phyloP scores from a whole-genome alignment of 2,888 invertebrate species.

The Cybosia mesomella region DNA sequence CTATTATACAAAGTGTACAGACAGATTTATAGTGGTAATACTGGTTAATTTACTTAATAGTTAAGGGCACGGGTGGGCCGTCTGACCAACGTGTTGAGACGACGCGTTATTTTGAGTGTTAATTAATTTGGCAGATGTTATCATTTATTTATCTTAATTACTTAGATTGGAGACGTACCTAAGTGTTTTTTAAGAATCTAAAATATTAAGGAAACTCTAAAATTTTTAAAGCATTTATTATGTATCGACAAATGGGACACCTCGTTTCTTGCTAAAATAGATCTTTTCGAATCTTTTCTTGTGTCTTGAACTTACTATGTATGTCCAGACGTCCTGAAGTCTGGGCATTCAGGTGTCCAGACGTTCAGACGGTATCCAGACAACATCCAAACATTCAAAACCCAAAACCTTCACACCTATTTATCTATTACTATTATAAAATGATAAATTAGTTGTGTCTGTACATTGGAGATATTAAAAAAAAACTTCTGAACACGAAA shows the following conservation, averaged over 20 bases:
- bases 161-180: not conserved
- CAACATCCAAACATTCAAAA: not conserved
- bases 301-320: too few relatives aligned
- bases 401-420: not conserved
- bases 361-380: too few relatives aligned
- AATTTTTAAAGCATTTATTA: too few relatives aligned
- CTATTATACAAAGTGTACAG: constrained; percentile 58
- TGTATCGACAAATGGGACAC: too few relatives aligned
- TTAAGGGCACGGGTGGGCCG: constrained; percentile 28
- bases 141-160: not conserved
- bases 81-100: constrained; percentile 23
- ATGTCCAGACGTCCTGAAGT: not conserved
- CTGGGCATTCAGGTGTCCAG: not conserved
- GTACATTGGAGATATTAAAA: too few relatives aligned
- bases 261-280: too few relatives aligned
- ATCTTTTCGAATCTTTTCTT: too few relatives aligned
- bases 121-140: constrained; percentile 12
- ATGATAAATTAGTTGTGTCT: too few relatives aligned
- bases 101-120: constrained; percentile 9
- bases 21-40: constrained; percentile 66
- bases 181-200: too few relatives aligned
- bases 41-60: constrained; percentile 67
- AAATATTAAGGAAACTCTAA: too few relatives aligned
- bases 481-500: too few relatives aligned
- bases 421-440: too few relatives aligned